Percentiles rank a stretch among this genome's conserved stretches.
These are phyloP conservation scores for Pseudochirops cupreus DNA, from an alignment of 2,797 vertebrate species.

Conservation along the genomic window DNA sequence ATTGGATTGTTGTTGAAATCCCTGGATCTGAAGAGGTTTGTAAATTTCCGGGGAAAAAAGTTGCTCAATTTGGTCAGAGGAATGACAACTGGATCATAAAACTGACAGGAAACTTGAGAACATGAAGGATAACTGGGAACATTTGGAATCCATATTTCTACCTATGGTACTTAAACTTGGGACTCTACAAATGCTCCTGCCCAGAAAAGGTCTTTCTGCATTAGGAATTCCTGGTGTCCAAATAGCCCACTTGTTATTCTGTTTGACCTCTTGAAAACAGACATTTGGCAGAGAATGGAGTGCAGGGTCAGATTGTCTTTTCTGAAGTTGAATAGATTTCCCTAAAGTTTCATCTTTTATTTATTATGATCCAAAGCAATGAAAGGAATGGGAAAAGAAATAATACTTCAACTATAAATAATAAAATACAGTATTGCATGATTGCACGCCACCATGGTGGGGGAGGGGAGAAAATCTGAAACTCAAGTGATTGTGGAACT, in stretches of 20 bases:
- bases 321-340: neutral
- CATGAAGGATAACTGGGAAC: neutral
- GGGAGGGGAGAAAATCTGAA: too few relatives aligned
- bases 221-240: neutral
- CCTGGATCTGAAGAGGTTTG: neutral
- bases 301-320: neutral
- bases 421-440: neutral
- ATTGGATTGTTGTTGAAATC: neutral
- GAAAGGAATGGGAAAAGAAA: slow-evolving; percentile 15
- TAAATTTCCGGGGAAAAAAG: neutral
- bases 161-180: neutral
- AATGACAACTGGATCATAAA: neutral
- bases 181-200: neutral
- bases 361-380: slow-evolving; percentile 28
- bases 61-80: neutral
- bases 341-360: slow-evolving; percentile 34
- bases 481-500: too few relatives aligned
- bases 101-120: neutral
- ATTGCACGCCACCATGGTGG: too few relatives aligned
- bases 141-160: neutral
- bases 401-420: slow-evolving; percentile 9
- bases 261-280: neutral
- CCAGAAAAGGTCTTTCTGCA: slow-evolving; percentile 1
- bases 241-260: neutral
- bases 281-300: neutral